These are phyloP conservation scores for Chloropsis hardwickii DNA, from an alignment of 2,113 vertebrate genomes.

Conservation along the genomic window DNA sequence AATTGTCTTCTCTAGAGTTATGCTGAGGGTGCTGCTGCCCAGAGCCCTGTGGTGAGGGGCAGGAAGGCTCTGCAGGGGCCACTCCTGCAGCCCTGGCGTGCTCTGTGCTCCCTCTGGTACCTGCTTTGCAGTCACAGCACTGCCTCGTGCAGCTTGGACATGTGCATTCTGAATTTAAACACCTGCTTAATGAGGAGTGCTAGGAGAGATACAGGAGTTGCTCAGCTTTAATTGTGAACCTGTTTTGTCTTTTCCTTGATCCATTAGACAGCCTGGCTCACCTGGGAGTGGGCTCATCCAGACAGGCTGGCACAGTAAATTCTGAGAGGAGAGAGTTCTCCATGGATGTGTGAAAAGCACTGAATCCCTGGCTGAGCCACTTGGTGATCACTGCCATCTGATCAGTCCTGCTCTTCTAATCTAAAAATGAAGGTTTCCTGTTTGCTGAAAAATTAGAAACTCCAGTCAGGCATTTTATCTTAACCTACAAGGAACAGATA, in stretches of 20 bases:
- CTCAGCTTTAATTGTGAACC: not conserved
- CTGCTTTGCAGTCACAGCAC: not conserved
- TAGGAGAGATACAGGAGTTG: not conserved
- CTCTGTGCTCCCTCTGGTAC: not conserved
- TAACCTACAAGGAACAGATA: not conserved
- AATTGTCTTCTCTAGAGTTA: accelerated
- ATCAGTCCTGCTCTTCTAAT: not conserved
- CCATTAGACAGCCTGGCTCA: not conserved
- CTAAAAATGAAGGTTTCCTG: not conserved
- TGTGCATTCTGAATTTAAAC: not conserved
- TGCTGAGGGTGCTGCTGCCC: not conserved
- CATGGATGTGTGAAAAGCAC: not conserved
- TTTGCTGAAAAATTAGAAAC: not conserved
- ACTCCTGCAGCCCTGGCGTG: not conserved
- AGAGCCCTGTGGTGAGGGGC: not conserved
- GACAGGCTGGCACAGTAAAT: not conserved
- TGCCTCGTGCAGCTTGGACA: not conserved
- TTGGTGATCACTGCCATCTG: not conserved
- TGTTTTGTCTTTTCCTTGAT: not conserved
- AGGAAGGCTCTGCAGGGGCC: not conserved
- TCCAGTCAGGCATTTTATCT: not conserved
- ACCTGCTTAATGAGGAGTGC: not conserved
- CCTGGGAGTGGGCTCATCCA: not conserved
- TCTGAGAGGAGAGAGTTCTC: not conserved
- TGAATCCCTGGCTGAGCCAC: not conserved